Evolutionary conservation across 2,113 vertebrate species (phyloP), one percentile per base, ranked within the genome.

Genomic region (Ranitomeya variabilis): DNA sequence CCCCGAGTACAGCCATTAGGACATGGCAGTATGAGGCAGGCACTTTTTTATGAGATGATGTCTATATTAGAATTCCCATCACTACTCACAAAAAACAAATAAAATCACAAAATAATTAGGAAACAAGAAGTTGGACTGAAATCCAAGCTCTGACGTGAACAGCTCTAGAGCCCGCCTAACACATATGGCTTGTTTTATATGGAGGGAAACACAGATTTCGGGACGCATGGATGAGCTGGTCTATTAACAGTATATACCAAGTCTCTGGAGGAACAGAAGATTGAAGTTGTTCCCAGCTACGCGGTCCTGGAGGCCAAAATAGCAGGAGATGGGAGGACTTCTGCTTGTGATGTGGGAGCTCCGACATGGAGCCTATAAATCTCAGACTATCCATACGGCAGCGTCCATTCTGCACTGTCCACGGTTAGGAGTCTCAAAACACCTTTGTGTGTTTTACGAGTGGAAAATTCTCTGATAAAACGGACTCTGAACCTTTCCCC

Each of bases 181-280:
- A 83, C 80, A 83, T 45, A 66, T 66, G 80, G 80, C 80, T 82
- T 82, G 59, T 62, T 45, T 64, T 82, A 82, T 45, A 23, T n/a
- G 37, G 57, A 83, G 37, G 62, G 21, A 19, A n/a, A 83, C 19
- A 52, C 60, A 16, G 16, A 57, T 57, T 57, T 26, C 52, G 57
- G n/a, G 80, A n/a, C 15, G 23, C 21, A 19, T 12, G 37, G 80
- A 83, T 66, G 62, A 83, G 80, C 18, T 66, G n/a, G 80, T 83
- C 62, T 18, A 66, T 52, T 83, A 83, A 51, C 31, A 83, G 80
- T 67, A 52, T 66, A 45, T 83, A 66, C 52, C n/a, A 66, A 66
- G 80, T 6, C 59, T 15, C 60, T 8, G 62, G 60, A 45, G 80
- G 57, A 67, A 64, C 9, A 64, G 80, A 13, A 66, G 59, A 60